Evolutionary conservation across 2,113 vertebrate genomes (phyloP).

Genomic region (Addax nasomaculatus): DNA sequence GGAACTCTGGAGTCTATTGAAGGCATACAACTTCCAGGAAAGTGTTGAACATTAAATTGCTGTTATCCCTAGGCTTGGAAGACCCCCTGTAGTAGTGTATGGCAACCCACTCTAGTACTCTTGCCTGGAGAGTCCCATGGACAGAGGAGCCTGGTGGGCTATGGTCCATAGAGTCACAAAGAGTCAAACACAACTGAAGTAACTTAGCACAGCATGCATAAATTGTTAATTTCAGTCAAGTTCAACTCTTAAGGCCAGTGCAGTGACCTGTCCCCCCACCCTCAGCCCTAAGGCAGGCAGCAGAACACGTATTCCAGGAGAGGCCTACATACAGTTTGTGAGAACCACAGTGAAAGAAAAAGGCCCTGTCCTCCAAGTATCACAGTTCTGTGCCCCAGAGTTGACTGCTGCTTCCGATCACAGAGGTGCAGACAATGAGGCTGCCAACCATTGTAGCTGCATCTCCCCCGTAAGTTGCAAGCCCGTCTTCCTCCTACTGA

Average conservation of each 20-base stretch:
- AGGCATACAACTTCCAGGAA: neutral
- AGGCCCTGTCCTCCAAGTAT: neutral
- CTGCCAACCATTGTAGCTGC: neutral
- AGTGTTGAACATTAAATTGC: neutral
- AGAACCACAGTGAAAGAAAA: neutral
- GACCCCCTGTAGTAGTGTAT: neutral
- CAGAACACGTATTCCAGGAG: neutral
- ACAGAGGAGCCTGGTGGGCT: neutral
- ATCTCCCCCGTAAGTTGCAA: neutral
- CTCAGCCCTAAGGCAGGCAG: neutral
- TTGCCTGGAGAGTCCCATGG: neutral
- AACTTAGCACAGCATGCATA: neutral
- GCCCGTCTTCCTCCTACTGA: neutral
- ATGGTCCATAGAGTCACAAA: neutral
- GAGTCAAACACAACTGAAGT: neutral
- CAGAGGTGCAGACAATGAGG: neutral
- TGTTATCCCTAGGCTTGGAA: neutral
- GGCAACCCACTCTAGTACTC: neutral
- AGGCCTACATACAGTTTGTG: neutral
- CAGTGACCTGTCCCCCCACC: neutral
- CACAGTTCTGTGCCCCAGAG: neutral
- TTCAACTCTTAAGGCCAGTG: neutral
- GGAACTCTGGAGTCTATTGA: neutral
- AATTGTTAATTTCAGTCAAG: neutral
- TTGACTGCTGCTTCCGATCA: neutral